Evolutionary conservation across 1,140 invertebrate species (phyloP).

Genomic region (Formica exsecta): DNA sequence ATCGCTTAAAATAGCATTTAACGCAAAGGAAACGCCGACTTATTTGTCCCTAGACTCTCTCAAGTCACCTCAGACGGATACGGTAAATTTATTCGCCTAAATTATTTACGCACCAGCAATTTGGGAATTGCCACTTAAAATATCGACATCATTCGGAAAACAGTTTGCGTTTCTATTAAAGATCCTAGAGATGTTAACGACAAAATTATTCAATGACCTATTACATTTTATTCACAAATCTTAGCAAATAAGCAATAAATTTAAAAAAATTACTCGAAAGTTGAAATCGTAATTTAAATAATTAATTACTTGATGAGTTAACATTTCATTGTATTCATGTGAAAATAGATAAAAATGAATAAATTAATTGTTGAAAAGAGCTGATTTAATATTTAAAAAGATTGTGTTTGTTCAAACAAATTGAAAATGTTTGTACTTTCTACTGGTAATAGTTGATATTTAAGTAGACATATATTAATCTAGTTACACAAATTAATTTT

Average conservation of each 20-base stretch:
- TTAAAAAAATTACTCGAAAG: neutral
- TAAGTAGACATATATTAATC: neutral
- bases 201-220: neutral
- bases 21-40: conserved; percentile 41
- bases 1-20: conserved; percentile 52
- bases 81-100: conserved; percentile 53
- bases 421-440: too few species aligned
- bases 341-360: neutral
- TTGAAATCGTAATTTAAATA: neutral
- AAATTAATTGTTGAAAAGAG: too few species aligned
- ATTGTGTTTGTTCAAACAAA: too few species aligned
- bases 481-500: neutral
- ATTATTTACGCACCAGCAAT: conserved; percentile 51
- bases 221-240: neutral
- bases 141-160: neutral
- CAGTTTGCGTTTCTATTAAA: neutral
- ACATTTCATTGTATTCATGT: neutral
- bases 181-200: neutral
- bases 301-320: neutral
- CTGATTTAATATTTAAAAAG: too few species aligned
- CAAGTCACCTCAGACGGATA: conserved; percentile 29
- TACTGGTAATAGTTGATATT: neutral
- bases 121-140: conserved; percentile 15
- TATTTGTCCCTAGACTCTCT: conserved; percentile 48
- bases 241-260: neutral